Conservation (phyloP, 1,140 invertebrate species). For the Varroa destructor region DNA sequence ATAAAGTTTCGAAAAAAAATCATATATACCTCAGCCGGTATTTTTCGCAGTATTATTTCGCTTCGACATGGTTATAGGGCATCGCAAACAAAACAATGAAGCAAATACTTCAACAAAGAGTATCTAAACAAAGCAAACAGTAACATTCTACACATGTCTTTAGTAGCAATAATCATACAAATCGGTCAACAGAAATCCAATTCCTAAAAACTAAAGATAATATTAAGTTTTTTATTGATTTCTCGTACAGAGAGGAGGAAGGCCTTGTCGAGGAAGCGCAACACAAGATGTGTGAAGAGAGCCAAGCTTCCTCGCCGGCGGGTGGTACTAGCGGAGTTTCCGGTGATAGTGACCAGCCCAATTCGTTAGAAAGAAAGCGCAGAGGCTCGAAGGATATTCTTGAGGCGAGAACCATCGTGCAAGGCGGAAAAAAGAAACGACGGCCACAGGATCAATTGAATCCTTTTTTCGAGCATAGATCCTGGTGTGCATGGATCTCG, state of each 20-base stretch:
- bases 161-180: too few species aligned
- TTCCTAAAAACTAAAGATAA: background rate
- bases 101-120: too few species aligned
- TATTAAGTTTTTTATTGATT: background rate
- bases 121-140: too few species aligned
- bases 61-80: too few species aligned
- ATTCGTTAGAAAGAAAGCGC: slow-evolving; percentile 1
- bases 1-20: too few species aligned
- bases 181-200: too few species aligned
- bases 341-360: background rate
- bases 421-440: background rate
- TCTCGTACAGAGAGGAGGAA: slow-evolving; percentile 14
- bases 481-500: slow-evolving; percentile 24
- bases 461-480: slow-evolving; percentile 22
- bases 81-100: too few species aligned
- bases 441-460: slow-evolving; percentile 20
- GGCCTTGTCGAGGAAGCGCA: slow-evolving; percentile 18
- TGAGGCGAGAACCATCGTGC: background rate
- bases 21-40: too few species aligned
- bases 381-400: slow-evolving; percentile 25
- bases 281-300: slow-evolving; percentile 10
- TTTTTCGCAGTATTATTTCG: too few species aligned
- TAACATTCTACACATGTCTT: too few species aligned
- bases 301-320: slow-evolving; percentile 6
- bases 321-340: too few species aligned